Evolutionary conservation across 2,113 vertebrate genomes (phyloP), one percentile per base, ranked within the genome.

Genomic region (Microcebus ravelobensis): DNA sequence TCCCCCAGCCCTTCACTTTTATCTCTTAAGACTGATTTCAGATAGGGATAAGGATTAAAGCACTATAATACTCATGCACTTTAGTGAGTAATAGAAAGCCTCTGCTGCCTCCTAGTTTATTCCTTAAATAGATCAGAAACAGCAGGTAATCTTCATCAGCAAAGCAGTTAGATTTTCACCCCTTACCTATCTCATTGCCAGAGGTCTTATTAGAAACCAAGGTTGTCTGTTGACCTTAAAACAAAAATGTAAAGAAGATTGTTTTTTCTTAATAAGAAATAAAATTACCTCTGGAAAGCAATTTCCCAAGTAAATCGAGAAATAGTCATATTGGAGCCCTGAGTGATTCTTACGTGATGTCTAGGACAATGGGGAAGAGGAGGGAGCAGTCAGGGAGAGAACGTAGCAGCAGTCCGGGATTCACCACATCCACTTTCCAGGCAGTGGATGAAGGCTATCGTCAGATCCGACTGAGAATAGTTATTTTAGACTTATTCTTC

Each of bases 71-170:
- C 67, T 97, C 93, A 97, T 77, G 82, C 61, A 87, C 91, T 95
- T 68, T 93, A 68, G 59, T 89, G 27, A 59, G 94, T 98, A 97
- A 96, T 97, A 97, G 97, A 92, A 98, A 96, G 96, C 91, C 84
- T 96, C 74, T 96, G 97, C 86, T 95, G 96, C 96, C 97, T 98
- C 76, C 90, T 95, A 96, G 89, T 97, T 97, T 97, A 88, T 96
- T 97, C 97, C 96, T 98, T 98, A 98, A 98, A 98, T 98, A 98
- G 97, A 97, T 98, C 97, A 98, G 93, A 98, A 98, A 87, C 97
- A 97, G 96, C 97, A 97, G 97, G 96, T 98, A 96, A 87, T 81
- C 97, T 96, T 98, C 95, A 98, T 98, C 98, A 98, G 88, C 91
- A 95, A 88, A 98, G 95, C 97, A 98, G 91, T 98, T 98, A 95